These are phyloP conservation scores for Lepilemur ruficaudatus DNA, from an alignment of 2,797 vertebrate genomes.

Conservation along the genomic window DNA sequence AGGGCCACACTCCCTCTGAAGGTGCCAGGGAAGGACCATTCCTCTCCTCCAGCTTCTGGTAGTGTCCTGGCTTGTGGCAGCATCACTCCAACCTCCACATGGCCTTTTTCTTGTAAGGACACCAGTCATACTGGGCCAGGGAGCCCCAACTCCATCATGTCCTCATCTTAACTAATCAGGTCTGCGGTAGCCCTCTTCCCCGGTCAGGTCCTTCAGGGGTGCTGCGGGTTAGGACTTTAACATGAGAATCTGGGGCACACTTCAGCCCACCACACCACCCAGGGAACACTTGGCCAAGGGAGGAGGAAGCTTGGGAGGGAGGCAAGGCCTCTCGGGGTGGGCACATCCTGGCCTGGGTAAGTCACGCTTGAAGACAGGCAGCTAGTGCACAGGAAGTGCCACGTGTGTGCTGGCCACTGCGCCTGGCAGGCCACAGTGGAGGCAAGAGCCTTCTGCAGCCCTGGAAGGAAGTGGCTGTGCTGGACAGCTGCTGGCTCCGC, in stretches of 20 bases:
- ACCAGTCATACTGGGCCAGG: neutral
- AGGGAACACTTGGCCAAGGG: neutral
- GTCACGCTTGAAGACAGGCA: neutral
- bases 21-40: neutral
- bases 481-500: neutral
- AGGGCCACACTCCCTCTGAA: neutral
- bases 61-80: neutral
- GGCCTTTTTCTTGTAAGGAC: neutral
- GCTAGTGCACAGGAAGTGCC: neutral
- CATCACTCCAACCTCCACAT: fast-evolving
- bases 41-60: neutral
- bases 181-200: neutral
- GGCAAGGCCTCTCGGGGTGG: neutral
- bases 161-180: neutral
- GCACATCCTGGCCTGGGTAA: fast-evolving
- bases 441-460: neutral
- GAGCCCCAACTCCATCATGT: neutral
- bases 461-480: neutral
- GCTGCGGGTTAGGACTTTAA: neutral
- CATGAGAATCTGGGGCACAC: neutral
- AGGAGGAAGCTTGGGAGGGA: neutral
- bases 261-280: neutral
- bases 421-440: neutral
- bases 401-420: neutral
- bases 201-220: neutral